These are phyloP conservation scores for Seriola aureovittata DNA, from an alignment of 2,113 vertebrate genomes.

Conservation along the genomic window DNA sequence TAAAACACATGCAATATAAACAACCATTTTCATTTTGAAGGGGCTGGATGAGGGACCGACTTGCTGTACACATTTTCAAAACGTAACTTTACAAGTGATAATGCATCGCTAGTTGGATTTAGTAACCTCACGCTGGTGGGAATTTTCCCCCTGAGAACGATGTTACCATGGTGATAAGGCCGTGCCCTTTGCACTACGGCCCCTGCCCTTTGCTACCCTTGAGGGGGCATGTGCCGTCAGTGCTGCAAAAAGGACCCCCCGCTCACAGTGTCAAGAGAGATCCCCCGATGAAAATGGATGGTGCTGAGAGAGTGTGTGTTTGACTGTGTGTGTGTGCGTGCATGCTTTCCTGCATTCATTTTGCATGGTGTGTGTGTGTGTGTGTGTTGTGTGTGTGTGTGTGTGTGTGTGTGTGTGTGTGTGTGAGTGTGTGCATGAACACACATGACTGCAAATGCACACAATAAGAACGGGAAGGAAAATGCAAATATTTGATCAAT, in stretches of 20 bases:
- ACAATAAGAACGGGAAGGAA: slow-evolving; percentile 46
- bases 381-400: neutral
- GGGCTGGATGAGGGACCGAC: neutral
- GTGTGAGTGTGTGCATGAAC: neutral
- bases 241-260: slow-evolving; percentile 23
- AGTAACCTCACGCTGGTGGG: slow-evolving; percentile 62
- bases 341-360: slow-evolving; percentile 2
- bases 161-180: slow-evolving; percentile 76
- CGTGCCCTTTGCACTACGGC: slow-evolving; percentile 68
- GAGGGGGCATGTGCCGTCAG: slow-evolving; percentile 56
- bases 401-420: slow-evolving; percentile 1
- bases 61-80: neutral
- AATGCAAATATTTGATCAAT: slow-evolving; percentile 78
- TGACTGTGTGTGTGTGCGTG: slow-evolving; percentile 15
- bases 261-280: slow-evolving; percentile 47
- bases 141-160: slow-evolving; percentile 65
- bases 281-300: slow-evolving; percentile 68
- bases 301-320: slow-evolving; percentile 7
- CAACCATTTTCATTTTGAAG: no score
- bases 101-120: slow-evolving; percentile 39
- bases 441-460: slow-evolving; percentile 17
- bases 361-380: slow-evolving; percentile 10
- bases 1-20: neutral
- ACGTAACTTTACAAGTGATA: slow-evolving; percentile 24
- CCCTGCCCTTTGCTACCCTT: slow-evolving; percentile 68